Evolutionary conservation across 2,113 vertebrate species (phyloP).

Genomic region (Leptosomus discolor): DNA sequence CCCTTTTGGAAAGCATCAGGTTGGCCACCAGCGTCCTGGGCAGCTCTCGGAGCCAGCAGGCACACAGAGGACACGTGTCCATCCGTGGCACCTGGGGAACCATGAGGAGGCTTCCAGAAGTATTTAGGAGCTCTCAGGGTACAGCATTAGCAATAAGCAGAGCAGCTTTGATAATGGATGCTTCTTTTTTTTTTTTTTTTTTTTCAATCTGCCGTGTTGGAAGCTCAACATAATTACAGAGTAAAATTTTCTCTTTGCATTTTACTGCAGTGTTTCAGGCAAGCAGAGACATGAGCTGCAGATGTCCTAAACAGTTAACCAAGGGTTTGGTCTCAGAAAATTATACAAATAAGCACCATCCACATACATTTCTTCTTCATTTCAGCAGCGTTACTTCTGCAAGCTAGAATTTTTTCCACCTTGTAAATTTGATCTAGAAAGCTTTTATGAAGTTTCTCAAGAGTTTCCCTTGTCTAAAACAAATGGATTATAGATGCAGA

Average conservation of each 20-base stretch:
- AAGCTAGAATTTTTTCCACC: background rate
- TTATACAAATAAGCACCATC: background rate
- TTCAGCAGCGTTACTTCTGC: background rate
- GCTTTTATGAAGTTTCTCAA: background rate
- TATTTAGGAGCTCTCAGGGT: background rate
- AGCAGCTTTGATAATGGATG: background rate
- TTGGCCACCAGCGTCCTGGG: background rate
- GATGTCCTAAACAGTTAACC: background rate
- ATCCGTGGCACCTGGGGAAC: background rate
- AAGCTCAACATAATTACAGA: background rate
- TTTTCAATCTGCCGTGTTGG: too few species aligned
- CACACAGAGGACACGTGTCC: too few species aligned
- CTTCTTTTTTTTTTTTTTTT: too few species aligned
- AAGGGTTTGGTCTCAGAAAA: background rate
- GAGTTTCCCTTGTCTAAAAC: background rate
- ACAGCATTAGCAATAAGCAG: background rate
- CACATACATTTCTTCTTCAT: background rate
- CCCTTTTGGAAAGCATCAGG: background rate
- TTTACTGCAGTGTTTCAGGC: background rate
- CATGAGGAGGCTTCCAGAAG: background rate
- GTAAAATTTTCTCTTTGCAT: background rate
- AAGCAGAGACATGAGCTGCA: background rate
- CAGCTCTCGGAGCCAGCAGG: background rate
- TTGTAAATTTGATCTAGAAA: background rate
- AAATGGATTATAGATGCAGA: background rate